Base-by-base conservation (phyloP, 2,888 invertebrate species). In the Phengaris alcon region DNA sequence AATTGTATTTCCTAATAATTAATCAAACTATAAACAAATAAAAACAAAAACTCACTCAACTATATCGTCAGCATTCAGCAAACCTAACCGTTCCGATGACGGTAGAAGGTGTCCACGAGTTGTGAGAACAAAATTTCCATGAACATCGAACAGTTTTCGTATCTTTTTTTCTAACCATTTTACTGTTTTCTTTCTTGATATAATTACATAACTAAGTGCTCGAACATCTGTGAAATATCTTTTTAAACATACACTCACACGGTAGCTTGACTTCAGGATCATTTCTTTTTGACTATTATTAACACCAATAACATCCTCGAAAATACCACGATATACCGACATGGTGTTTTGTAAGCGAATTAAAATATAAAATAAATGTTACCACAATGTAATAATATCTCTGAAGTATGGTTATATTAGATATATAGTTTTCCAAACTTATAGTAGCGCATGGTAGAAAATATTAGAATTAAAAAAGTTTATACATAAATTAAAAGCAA, bases 41-140 rank as follows among this genome's bases (percentile, higher is more conserved):
- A 44, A 70, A n/a, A 12, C 4, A 52, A 48, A n/a, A 15, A 84
- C 88, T 83, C 35, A 89, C 88, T 86, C 81, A 68, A 90, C 80
- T 2, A 78, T 78, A 77, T 90, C 90, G 74, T 83, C 86, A 57
- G 83, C 84, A 9, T 77, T 80, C 76, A 90, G 84, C 78, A 88
- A 75, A 52, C 86, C 81, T 35, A 90, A 85, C 74, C 87, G 85
- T 83, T 91, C 91, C 74, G 78, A 83, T 57, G 84, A 84, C 76
- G 88, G 91, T 84, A 91, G 84, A 82, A 89, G 80, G 79, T 86
- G 85, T 0, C 88, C 89, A 75, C 80, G 82, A 57, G 81, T 76
- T 59, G 82, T 79, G 15, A 85, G 80, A 69, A 77, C 77, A 68
- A 82, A 79, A 59, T 75, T 78, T 44, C 80, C 82, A 72, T 81